phyloP scores from a whole-genome alignment of 2,888 invertebrate species.

The Eupithecia centaureata region DNA sequence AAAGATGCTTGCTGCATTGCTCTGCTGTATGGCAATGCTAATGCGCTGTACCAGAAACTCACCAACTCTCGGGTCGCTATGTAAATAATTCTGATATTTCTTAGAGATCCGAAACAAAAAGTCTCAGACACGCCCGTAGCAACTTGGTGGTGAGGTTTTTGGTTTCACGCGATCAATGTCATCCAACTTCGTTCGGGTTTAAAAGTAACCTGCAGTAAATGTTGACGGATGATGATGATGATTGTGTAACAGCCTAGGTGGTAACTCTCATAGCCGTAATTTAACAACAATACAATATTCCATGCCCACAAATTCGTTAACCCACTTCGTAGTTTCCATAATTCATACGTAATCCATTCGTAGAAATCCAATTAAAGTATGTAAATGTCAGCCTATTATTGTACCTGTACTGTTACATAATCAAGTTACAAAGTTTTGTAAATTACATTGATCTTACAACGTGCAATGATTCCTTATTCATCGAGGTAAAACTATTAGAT shows the following conservation, averaged over 20 bases:
- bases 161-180: too few species aligned
- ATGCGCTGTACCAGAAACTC: too few species aligned
- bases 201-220: too few species aligned
- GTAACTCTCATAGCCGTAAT: too few species aligned
- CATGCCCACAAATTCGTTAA: constrained; percentile 17
- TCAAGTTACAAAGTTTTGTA: constrained; percentile 1
- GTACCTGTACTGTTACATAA: constrained; percentile 22
- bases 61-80: too few species aligned
- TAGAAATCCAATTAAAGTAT: constrained; percentile 36
- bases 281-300: background rate
- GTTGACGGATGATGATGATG: background rate
- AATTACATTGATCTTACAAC: background rate
- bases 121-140: too few species aligned
- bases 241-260: background rate
- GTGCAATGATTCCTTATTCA: background rate
- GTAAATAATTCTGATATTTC: too few species aligned
- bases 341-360: constrained; percentile 32
- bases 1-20: too few species aligned
- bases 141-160: too few species aligned
- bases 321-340: constrained; percentile 26
- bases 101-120: too few species aligned
- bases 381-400: constrained; percentile 31
- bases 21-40: too few species aligned
- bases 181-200: too few species aligned
- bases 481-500: background rate